Conservation (phyloP, 2,888 invertebrate species). For the Trichacis sp. region DNA sequence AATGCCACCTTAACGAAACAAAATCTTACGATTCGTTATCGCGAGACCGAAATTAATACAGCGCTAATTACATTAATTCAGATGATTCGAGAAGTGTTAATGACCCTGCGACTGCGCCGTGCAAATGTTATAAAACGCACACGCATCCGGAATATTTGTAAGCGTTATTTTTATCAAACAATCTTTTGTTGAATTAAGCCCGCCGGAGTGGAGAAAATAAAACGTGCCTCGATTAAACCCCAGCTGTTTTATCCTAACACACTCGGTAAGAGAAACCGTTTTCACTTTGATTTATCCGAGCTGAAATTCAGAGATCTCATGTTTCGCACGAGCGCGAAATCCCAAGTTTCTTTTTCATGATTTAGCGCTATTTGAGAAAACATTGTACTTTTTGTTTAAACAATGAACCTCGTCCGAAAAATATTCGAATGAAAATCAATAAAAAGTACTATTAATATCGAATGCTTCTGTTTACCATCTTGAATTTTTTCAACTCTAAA, state of each 20-base stretch:
- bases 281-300: constrained; percentile 3
- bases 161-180: neutral
- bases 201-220: neutral
- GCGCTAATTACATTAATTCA: too few relatives aligned
- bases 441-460: too few relatives aligned
- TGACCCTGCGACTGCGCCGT: too few relatives aligned
- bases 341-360: neutral
- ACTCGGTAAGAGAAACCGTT: neutral
- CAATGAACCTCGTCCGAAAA: neutral
- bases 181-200: neutral
- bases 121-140: too few relatives aligned
- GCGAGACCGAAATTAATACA: too few relatives aligned
- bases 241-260: neutral
- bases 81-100: too few relatives aligned
- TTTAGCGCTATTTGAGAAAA: too few relatives aligned
- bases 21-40: too few relatives aligned
- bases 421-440: neutral
- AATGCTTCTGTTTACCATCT: too few relatives aligned
- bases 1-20: too few relatives aligned
- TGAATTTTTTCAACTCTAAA: too few relatives aligned
- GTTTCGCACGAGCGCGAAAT: neutral
- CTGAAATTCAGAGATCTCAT: constrained; percentile 5
- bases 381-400: neutral
- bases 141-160: too few relatives aligned
- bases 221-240: neutral